Conservation (phyloP, 2,888 invertebrate genomes). For the Agrotis segetum region DNA sequence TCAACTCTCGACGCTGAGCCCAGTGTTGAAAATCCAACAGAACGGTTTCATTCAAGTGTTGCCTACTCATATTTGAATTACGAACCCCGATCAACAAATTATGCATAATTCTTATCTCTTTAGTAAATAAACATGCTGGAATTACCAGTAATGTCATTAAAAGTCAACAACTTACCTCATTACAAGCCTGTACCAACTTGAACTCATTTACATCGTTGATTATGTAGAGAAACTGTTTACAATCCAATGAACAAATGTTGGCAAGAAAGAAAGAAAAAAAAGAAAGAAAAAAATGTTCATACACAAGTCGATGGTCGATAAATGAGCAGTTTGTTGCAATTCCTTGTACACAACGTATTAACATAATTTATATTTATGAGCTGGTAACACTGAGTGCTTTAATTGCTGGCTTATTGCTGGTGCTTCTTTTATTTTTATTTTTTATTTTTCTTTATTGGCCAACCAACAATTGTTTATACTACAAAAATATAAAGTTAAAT, state of each 20-base stretch:
- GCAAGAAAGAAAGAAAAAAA: conserved; percentile 55
- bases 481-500: too few species aligned
- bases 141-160: conserved; percentile 58
- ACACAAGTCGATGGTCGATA: conserved; percentile 58
- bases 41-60: too few species aligned
- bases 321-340: conserved; percentile 53
- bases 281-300: conserved; percentile 41
- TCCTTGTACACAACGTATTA: conserved; percentile 56
- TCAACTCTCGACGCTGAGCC: too few species aligned
- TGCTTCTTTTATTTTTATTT: too few species aligned
- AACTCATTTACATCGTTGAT: conserved; percentile 74
- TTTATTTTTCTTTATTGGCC: too few species aligned
- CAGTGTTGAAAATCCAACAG: too few species aligned
- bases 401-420: conserved; percentile 24
- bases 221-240: conserved; percentile 75
- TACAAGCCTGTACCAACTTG: conserved; percentile 64
- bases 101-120: conserved; percentile 35
- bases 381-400: conserved; percentile 12
- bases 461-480: too few species aligned
- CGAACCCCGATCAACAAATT: neutral
- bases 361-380: conserved; percentile 56
- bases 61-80: too few species aligned
- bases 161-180: conserved; percentile 66
- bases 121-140: conserved; percentile 31
- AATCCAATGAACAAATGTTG: conserved; percentile 57